Base-by-base conservation (phyloP, 2,888 invertebrate genomes). In the Ornithoptera priamus region DNA sequence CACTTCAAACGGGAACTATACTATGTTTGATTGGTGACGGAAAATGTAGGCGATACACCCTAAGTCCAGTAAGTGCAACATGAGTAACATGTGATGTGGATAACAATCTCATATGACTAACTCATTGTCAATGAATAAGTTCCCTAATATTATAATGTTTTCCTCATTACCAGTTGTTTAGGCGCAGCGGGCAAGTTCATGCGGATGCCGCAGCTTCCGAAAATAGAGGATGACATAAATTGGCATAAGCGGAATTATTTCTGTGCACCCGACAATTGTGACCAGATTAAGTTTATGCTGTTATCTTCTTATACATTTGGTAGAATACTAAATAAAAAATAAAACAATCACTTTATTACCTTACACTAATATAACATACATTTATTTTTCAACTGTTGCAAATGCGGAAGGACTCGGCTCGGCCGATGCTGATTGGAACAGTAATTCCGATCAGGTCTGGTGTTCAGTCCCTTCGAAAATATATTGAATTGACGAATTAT, bases 141-240 rank as follows among this genome's bases (percentile, higher is more conserved):
- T 72, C 64, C 68, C 57, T 46, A 56, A 74, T 75, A 80, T 73
- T 65, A 72, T 62, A 65, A 73, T 75, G 76, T 81, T 81, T 82
- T 83, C 80, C 84, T 81, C 76, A 65, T 79, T 72, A 74, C 74
- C 73, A 76, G 71, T 76, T 75, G 74, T 75, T 71, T 75, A 80
- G 82, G 83, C 85, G 81, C 83, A 81, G 69, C 84, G 81, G 77
- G 76, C 86, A 87, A 87, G 86, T 87, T 86, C 86, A 88, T 81
- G 85, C 82, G 81, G 79, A 15, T 82, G 78, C 83, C 80, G 79
- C 78, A 82, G 80, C 77, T 75, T 82, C 84, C 85, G 74, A 80
- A 90, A 89, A 90, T 90, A 90, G 87, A 87, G 75, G 85, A 85
- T 89, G 90, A 90, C 90, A 90, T 89, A 87, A 89, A 90, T 90